These are phyloP conservation scores for Mesorhabditis belari DNA, from an alignment of 2,888 invertebrate genomes.

Conservation along the genomic window DNA sequence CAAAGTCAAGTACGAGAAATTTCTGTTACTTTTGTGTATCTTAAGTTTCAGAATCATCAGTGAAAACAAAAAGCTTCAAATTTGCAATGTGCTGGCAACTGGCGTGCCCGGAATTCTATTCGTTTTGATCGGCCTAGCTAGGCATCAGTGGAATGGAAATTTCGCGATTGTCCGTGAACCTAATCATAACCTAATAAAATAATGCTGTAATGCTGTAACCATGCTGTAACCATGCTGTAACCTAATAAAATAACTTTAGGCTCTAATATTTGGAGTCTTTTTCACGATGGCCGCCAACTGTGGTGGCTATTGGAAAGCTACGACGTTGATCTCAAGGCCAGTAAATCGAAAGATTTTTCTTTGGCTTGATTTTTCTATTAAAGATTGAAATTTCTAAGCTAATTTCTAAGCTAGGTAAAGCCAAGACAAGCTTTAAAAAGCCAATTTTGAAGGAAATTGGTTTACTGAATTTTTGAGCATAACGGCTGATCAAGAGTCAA, in stretches of 20 bases:
- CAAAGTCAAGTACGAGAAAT: background rate
- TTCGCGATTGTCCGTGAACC: background rate
- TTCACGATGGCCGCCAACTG: constrained; percentile 40
- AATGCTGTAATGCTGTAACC: too few species aligned
- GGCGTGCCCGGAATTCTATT: background rate
- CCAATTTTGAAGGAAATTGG: too few species aligned
- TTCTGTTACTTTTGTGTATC: background rate
- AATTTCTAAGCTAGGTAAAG: too few species aligned
- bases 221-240: too few species aligned
- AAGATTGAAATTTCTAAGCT: background rate
- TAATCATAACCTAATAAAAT: too few species aligned
- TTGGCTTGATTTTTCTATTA: too few species aligned
- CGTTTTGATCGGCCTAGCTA: background rate
- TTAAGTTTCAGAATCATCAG: background rate
- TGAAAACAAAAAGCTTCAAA: background rate
- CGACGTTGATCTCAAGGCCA: constrained; percentile 37
- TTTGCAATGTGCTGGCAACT: background rate
- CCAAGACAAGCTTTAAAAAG: too few species aligned
- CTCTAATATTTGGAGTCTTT: constrained; percentile 35
- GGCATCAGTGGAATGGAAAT: background rate
- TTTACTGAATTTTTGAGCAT: too few species aligned
- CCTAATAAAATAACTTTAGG: too few species aligned
- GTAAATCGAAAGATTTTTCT: too few species aligned
- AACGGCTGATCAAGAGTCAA: too few species aligned
- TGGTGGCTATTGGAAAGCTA: constrained; percentile 49